phyloP scores from a whole-genome alignment of 2,113 vertebrate genomes.

The Lampris megalopsis region DNA sequence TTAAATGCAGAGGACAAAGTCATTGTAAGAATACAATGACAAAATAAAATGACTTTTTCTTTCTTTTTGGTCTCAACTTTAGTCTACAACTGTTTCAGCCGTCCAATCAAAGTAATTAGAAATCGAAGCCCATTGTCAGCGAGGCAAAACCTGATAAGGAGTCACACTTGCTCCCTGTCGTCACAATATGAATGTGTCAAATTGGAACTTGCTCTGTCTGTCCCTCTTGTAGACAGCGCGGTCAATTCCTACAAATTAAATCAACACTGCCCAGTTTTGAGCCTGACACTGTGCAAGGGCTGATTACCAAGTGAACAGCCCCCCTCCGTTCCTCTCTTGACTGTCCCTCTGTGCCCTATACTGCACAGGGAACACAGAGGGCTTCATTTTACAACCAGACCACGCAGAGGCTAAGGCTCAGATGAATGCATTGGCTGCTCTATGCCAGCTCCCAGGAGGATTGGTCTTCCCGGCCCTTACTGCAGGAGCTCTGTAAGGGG shows the following conservation, averaged over 20 bases:
- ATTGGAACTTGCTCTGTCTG: slow-evolving; percentile 35
- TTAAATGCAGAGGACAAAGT: too few relatives aligned
- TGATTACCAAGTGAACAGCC: slow-evolving; percentile 75
- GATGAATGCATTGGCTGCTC: slow-evolving; percentile 69
- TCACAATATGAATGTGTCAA: slow-evolving; percentile 23
- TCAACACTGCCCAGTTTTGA: slow-evolving; percentile 50
- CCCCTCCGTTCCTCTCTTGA: slow-evolving; percentile 41
- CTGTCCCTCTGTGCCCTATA: slow-evolving; percentile 69
- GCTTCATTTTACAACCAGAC: slow-evolving; percentile 66
- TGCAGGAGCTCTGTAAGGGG: slow-evolving; percentile 73
- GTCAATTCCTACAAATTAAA: slow-evolving; percentile 43
- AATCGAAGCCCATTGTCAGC: too few relatives aligned
- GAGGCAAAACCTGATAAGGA: too few relatives aligned
- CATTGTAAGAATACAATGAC: too few relatives aligned
- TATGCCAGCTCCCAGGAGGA: slow-evolving; percentile 53
- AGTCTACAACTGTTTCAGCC: too few relatives aligned
- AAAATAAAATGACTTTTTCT: too few relatives aligned
- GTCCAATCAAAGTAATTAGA: too few relatives aligned
- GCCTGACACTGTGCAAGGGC: slow-evolving; percentile 60
- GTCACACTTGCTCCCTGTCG: too few relatives aligned
- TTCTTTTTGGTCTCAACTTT: too few relatives aligned
- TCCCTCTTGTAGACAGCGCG: slow-evolving; percentile 31
- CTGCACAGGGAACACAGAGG: slow-evolving; percentile 53
- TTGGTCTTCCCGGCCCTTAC: slow-evolving; percentile 60
- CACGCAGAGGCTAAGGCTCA: slow-evolving; percentile 70